Evolutionary conservation across 2,113 vertebrate species (phyloP), one percentile per base, ranked within the genome.

Genomic region (Proteles cristata): DNA sequence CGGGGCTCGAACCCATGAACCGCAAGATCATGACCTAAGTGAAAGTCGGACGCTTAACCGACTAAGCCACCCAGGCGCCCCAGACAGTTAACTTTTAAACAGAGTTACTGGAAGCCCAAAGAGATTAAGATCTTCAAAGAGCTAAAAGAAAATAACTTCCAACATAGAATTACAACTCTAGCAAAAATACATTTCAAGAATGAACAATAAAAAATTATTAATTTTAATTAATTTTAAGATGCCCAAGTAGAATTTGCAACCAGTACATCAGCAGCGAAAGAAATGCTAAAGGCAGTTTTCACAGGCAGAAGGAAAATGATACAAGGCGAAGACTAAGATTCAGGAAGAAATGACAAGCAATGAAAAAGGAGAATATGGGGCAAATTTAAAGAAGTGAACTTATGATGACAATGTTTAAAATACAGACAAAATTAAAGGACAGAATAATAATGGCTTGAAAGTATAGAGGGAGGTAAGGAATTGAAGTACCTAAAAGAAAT

Each of bases 161-260:
- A 92, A 80, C 5, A 7, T 15, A 96, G 66, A 94, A 82, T 48
- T 21, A 82, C 9, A 82, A 76, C 55, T 86, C 23, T 43, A 79
- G 12, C 33, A 69, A 87, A 86, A 93, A 71, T 43, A 43, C 19
- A 96, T 88, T 96, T 93, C 19, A 69, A 69, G 43, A 85, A 94
- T 61, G 21, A 10, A 61, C 35, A 77, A 68, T 68, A 68, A 31
- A 48, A 76, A 77, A 31, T 73, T 90, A 87, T 94, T 61, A 88
- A 91, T 45, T 89, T 83, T 94, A 93, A 87, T 94, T 61, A 88
- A 91, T 45, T 89, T 83, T 94, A 58, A 94, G 68, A 50, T 25
- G 68, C 61, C 93, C 4, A 93, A 89, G 82, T 43, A 90, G 45
- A 86, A 80, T 63, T 90, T 84, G 0, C 33, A 69, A 48, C 65